phyloP scores from a whole-genome alignment of 23 tunicate species.

The Oikopleura vanhoeffeni region DNA sequence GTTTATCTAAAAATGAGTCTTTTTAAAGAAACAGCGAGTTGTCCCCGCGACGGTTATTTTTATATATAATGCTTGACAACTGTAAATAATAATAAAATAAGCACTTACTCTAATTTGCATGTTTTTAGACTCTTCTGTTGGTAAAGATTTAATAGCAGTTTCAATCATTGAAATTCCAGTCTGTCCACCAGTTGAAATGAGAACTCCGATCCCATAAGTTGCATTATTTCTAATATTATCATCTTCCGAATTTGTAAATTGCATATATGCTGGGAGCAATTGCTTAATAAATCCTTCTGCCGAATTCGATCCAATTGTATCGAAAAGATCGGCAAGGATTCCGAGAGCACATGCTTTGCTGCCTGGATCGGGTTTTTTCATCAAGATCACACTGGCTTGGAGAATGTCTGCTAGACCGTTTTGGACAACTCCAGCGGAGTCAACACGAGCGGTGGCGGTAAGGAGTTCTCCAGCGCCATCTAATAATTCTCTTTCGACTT shows the following conservation, averaged over 20 bases:
- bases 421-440: not conserved
- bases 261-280: not conserved
- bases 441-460: not conserved
- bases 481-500: not conserved
- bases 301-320: not conserved
- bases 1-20: too few relatives aligned
- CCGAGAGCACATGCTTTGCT: conserved; percentile 8
- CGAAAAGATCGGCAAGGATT: not conserved
- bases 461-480: conserved; percentile 4
- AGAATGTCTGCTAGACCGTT: conserved; percentile 6
- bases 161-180: not conserved
- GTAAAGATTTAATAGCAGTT: not conserved
- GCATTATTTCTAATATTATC: conserved; percentile 1
- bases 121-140: not conserved
- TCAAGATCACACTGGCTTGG: not conserved
- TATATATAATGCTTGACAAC: too few relatives aligned
- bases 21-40: too few relatives aligned
- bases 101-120: conserved; percentile 1
- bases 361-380: conserved; percentile 11
- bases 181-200: not conserved
- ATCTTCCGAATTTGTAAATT: not conserved
- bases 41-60: too few relatives aligned
- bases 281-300: conserved; percentile 5
- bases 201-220: not conserved
- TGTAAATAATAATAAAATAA: too few relatives aligned